Evolutionary conservation across 2,888 invertebrate genomes (phyloP), one percentile per base, ranked within the genome.

Genomic region (Salpingus planirostris): DNA sequence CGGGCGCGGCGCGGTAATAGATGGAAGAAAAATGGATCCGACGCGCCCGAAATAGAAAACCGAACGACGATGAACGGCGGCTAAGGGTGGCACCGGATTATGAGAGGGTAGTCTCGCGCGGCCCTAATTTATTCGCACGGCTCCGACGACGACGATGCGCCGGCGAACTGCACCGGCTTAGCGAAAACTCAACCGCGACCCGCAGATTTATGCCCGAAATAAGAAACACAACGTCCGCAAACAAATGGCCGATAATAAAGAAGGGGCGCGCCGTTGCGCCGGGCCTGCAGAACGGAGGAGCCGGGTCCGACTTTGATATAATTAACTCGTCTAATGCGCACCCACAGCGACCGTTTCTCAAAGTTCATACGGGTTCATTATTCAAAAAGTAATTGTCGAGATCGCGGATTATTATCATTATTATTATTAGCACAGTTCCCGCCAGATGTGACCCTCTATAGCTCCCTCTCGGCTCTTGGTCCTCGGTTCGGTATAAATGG

Each of bases 341-440:
- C 56, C 54, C 56, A 57, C 57, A 55, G 47, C 54, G 55, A 56
- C 58, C 54, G 59, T 60, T 62, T 59, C 58, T 60, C 64, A 64
- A 64, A 64, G 64, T 59, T 58, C 59, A 64, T 64, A 59, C 56
- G 63, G 64, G 64, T 58, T 60, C 62, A 62, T 64, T 64, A 62
- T 64, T 59, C 53, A 47, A 46, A 43, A 41, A 42, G 47, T 53
- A 54, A 55, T n/a, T n/a, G n/a, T n/a, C n/a, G n/a, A n/a, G n/a
- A n/a, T n/a, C n/a, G n/a, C n/a, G n/a, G n/a, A n/a, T n/a, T n/a
- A n/a, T n/a, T n/a, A n/a, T n/a, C n/a, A n/a, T n/a, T n/a, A n/a
- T n/a, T n/a, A n/a, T n/a, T n/a, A n/a, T n/a, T n/a, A n/a, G n/a
- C n/a, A n/a, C n/a, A n/a, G n/a, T n/a, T n/a, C n/a, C n/a, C n/a